phyloP scores from a whole-genome alignment of 2,888 invertebrate genomes.

The Meghimatium bilineatum region DNA sequence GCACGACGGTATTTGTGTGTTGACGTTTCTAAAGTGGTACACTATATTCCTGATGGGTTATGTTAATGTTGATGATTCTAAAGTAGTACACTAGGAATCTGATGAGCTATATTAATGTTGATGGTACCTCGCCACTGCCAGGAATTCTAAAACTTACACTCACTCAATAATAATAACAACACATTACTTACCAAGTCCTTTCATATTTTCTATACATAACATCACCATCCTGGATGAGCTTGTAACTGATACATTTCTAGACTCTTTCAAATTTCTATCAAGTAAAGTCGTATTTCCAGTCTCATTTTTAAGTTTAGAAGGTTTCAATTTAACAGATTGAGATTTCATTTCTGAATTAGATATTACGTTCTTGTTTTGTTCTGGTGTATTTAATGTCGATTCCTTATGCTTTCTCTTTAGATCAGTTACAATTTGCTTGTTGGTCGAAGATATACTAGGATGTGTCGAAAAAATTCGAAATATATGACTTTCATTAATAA shows the following conservation, averaged over 20 bases:
- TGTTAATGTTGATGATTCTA: too few relatives aligned
- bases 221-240: not conserved
- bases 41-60: too few relatives aligned
- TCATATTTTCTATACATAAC: not conserved
- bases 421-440: not conserved
- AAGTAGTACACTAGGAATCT: too few relatives aligned
- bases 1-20: too few relatives aligned
- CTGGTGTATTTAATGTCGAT: not conserved
- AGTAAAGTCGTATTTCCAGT: not conserved
- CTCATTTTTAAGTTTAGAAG: not conserved
- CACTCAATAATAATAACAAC: too few relatives aligned
- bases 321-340: not conserved
- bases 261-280: not conserved
- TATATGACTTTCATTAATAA: too few relatives aligned
- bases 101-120: too few relatives aligned
- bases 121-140: too few relatives aligned
- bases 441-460: too few relatives aligned
- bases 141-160: too few relatives aligned
- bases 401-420: not conserved
- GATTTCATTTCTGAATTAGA: not conserved
- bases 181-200: not conserved
- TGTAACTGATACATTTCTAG: not conserved
- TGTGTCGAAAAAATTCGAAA: too few relatives aligned
- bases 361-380: not conserved
- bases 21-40: too few relatives aligned